Evolutionary conservation across 2,888 invertebrate species (phyloP).

Genomic region (Eurytoma californica): DNA sequence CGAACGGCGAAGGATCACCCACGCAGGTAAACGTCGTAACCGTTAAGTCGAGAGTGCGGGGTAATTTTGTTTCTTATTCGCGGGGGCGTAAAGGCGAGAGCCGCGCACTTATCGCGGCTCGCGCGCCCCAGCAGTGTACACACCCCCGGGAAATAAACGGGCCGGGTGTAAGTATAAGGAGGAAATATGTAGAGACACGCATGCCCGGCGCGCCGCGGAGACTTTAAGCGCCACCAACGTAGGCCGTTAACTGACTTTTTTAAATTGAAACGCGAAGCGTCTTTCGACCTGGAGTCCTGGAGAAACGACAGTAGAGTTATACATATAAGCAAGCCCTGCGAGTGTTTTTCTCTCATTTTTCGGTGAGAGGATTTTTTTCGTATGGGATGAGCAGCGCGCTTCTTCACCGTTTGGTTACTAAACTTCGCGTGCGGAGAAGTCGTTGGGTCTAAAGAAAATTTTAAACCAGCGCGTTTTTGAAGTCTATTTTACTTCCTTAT

Average conservation of each 20-base stretch:
- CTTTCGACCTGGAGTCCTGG: neutral
- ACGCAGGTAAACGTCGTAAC: neutral
- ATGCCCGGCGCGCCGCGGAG: neutral
- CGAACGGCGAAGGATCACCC: neutral
- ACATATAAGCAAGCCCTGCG: neutral
- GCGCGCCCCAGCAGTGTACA: slow-evolving; percentile 24
- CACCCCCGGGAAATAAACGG: neutral
- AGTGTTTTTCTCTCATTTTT: neutral
- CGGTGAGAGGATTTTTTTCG: neutral
- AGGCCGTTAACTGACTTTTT: slow-evolving; percentile 20
- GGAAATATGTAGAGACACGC: slow-evolving; percentile 35
- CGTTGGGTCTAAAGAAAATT: too few species aligned
- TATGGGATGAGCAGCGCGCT: neutral
- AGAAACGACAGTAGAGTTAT: too few species aligned
- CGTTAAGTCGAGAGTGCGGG: neutral
- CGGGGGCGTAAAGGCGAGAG: slow-evolving; percentile 11
- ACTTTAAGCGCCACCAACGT: too few species aligned
- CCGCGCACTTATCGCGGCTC: slow-evolving; percentile 22
- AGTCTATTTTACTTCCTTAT: too few species aligned
- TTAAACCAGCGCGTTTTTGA: too few species aligned
- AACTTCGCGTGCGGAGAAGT: too few species aligned
- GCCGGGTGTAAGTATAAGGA: neutral
- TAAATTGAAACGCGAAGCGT: slow-evolving; percentile 35
- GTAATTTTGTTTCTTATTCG: neutral
- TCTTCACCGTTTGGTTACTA: too few species aligned